phyloP scores from a whole-genome alignment of 2,113 vertebrate species.

The Grammomys surdaster region DNA sequence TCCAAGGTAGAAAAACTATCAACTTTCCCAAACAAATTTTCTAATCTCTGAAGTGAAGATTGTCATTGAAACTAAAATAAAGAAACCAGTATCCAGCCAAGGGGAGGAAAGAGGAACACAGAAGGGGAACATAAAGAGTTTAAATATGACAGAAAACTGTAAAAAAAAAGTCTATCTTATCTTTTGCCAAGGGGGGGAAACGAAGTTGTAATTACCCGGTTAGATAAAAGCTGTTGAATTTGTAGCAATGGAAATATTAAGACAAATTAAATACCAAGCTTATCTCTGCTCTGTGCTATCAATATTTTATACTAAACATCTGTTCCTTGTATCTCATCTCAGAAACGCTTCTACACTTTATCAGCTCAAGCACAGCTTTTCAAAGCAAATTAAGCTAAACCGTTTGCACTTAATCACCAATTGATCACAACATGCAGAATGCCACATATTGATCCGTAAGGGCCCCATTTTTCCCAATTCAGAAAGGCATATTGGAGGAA shows the following conservation, averaged over 20 bases:
- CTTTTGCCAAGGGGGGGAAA: constrained; percentile 8
- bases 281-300: constrained; percentile 81
- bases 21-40: constrained; percentile 48
- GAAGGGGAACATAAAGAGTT: constrained; percentile 35
- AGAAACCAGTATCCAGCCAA: not conserved
- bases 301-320: constrained; percentile 83
- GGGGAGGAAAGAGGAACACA: constrained; percentile 34
- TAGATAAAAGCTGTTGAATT: constrained; percentile 83
- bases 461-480: constrained; percentile 76
- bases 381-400: constrained; percentile 83
- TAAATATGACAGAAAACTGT: constrained; percentile 70
- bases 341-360: constrained; percentile 83
- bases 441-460: constrained; percentile 80
- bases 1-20: constrained; percentile 12
- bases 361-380: constrained; percentile 82
- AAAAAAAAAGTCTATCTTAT: constrained; percentile 64
- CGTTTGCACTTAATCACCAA: constrained; percentile 83
- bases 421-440: constrained; percentile 82
- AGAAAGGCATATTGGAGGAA: constrained; percentile 74
- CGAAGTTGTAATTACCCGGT: constrained; percentile 74
- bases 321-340: constrained; percentile 83
- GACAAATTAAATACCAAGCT: constrained; percentile 84
- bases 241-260: constrained; percentile 84
- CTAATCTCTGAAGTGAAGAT: constrained; percentile 49
- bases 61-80: constrained; percentile 63